Percentiles rank a stretch among this genome's conserved stretches.
phyloP scores from a whole-genome alignment of 2,797 vertebrate species.

The Semotilus atromaculatus region DNA sequence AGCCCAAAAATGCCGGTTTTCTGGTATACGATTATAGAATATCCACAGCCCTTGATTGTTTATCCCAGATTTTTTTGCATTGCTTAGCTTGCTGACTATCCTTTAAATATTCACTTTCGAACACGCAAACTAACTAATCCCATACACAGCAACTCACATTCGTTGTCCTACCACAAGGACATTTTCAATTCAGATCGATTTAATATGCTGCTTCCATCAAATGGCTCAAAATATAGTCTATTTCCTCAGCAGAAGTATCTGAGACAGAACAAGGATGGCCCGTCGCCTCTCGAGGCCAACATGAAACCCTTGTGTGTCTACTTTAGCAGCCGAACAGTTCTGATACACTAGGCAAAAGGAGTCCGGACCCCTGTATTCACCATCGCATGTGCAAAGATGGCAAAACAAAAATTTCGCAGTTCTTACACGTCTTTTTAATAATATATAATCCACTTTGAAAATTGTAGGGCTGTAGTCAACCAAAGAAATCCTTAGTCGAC shows the following conservation, averaged over 20 bases:
- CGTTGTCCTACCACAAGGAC: not conserved
- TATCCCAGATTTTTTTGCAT: not conserved
- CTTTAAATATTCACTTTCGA: conserved; percentile 11
- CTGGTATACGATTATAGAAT: not conserved
- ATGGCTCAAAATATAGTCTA: conserved; percentile 48
- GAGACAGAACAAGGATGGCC: conserved; percentile 9
- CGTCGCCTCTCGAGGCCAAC: not conserved
- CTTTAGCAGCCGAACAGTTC: conserved; percentile 10
- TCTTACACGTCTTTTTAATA: conserved; percentile 32
- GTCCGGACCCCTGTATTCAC: conserved; percentile 29
- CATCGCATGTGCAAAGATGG: conserved; percentile 62
- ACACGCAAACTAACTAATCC: conserved; percentile 13
- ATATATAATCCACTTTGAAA: conserved; percentile 43
- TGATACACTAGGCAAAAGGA: not conserved
- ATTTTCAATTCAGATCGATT: conserved; percentile 5
- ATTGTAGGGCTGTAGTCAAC: too few species aligned
- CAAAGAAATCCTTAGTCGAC: too few species aligned
- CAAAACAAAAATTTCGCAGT: conserved; percentile 34
- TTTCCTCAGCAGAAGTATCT: conserved; percentile 31
- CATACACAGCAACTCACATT: conserved; percentile 32
- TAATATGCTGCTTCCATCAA: not conserved
- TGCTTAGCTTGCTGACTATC: not conserved
- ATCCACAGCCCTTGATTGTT: conserved; percentile 15
- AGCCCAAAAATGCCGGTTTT: not conserved
- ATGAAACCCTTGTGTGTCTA: not conserved